Evolutionary conservation across 2,888 invertebrate genomes (phyloP), one percentile per base, ranked within the genome.

Genomic region (Laothoe populi): DNA sequence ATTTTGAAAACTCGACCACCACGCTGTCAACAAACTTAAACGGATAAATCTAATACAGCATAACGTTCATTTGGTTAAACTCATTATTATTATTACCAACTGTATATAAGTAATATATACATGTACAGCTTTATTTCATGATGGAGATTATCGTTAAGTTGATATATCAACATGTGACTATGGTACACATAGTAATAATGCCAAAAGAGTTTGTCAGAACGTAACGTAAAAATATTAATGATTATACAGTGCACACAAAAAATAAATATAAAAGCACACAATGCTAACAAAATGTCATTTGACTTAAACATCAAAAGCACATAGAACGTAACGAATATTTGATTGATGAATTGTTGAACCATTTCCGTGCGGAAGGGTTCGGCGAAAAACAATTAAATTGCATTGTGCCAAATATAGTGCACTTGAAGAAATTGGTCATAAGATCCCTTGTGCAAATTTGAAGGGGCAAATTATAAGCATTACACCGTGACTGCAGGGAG

Each of bases 341-440:
- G 90, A 92, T 90, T 63, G 85, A 92, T 91, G 73, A 75, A 78
- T 71, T 80, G 75, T 79, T 79, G 74, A 76, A 78, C 68, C n/a
- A 78, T 83, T 84, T 82, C 76, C 78, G 78, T 74, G 72, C 70
- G 76, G 74, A 81, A 86, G 85, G 85, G 81, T 73, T 76, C 68
- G 70, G 63, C 66, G 72, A 79, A 83, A 86, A 89, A 88, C 88
- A 90, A 90, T 89, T 88, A 87, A 81, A 81, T 66, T 60, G 79
- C 74, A 81, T 87, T 87, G 88, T 86, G 77, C 80, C 78, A 86
- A 83, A 78, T 79, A 78, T 40, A 48, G 23, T 74, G 75, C 75
- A 79, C 78, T 83, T 74, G 69, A 81, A 71, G 73, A 82, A 74
- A 80, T 78, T 31, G 35, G 72, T 76, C 72, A 69, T 75, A 66